Conservation (phyloP, 2,888 invertebrate species). For the Psococerastis gibbosa region DNA sequence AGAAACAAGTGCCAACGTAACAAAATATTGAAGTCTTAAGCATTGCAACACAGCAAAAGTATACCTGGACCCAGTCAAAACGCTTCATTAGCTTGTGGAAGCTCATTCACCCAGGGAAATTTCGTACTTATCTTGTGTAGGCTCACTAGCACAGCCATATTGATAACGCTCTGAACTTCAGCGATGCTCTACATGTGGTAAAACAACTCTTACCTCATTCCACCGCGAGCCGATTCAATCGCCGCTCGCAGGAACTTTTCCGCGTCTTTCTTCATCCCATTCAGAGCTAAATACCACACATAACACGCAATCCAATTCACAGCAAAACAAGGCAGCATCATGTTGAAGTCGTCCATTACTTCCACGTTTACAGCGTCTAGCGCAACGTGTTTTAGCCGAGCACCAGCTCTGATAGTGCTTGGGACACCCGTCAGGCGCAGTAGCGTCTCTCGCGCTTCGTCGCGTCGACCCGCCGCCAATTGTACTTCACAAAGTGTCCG, state of each 20-base stretch:
- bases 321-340: constrained; percentile 2
- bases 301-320: constrained; percentile 3
- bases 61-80: too few relatives aligned
- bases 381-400: background rate
- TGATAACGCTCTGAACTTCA: too few relatives aligned
- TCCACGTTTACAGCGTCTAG: background rate
- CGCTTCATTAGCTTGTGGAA: too few relatives aligned
- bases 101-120: too few relatives aligned
- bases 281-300: background rate
- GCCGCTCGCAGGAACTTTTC: background rate
- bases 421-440: background rate
- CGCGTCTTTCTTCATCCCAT: background rate
- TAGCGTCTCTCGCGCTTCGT: background rate
- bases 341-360: background rate
- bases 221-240: too few relatives aligned
- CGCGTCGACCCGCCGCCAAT: background rate
- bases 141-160: too few relatives aligned
- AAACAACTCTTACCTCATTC: too few relatives aligned
- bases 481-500: background rate
- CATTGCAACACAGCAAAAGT: too few relatives aligned
- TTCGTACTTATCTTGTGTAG: too few relatives aligned
- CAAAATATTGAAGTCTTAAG: too few relatives aligned
- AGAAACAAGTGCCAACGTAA: too few relatives aligned
- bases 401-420: background rate
- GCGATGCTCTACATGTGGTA: too few relatives aligned